phyloP scores from a whole-genome alignment of 2,888 invertebrate genomes.

The Pyrocoelia pectoralis region DNA sequence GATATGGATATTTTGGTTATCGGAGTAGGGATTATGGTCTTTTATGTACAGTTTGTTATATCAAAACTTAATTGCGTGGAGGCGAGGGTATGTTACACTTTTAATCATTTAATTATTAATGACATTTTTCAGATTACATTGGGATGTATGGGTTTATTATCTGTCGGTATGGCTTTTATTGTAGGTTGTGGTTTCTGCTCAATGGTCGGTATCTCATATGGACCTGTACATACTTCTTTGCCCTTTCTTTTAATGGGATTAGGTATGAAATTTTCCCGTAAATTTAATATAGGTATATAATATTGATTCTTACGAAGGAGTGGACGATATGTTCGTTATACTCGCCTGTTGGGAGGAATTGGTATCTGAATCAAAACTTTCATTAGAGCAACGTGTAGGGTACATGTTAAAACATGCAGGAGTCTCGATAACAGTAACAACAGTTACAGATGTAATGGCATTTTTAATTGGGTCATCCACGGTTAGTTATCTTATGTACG shows the following conservation, averaged over 20 bases:
- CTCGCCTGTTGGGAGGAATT: constrained; percentile 79
- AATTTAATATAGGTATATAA: neutral
- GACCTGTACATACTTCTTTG: constrained; percentile 82
- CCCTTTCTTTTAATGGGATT: constrained; percentile 84
- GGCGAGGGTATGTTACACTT: constrained; percentile 63
- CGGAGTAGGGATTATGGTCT: constrained; percentile 75
- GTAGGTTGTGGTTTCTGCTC: constrained; percentile 78
- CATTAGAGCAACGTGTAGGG: constrained; percentile 72
- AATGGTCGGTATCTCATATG: constrained; percentile 74
- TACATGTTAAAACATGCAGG: constrained; percentile 81
- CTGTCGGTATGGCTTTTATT: constrained; percentile 77
- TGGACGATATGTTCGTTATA: constrained; percentile 89
- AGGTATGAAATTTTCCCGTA: too few relatives aligned
- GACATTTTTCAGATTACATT: constrained; percentile 65
- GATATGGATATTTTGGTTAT: constrained; percentile 74
- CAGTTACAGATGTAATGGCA: constrained; percentile 82
- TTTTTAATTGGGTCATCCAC: constrained; percentile 82
- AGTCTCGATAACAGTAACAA: constrained; percentile 84
- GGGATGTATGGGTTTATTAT: constrained; percentile 73
- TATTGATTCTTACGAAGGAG: constrained; percentile 58
- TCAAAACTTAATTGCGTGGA: constrained; percentile 80
- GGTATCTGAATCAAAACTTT: constrained; percentile 63
- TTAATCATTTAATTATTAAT: neutral
- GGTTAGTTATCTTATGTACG: too few relatives aligned
- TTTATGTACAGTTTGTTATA: constrained; percentile 76